Evolutionary conservation across 1,140 invertebrate genomes (phyloP), one percentile per base, ranked within the genome.

Genomic region (Drosophila burlai): DNA sequence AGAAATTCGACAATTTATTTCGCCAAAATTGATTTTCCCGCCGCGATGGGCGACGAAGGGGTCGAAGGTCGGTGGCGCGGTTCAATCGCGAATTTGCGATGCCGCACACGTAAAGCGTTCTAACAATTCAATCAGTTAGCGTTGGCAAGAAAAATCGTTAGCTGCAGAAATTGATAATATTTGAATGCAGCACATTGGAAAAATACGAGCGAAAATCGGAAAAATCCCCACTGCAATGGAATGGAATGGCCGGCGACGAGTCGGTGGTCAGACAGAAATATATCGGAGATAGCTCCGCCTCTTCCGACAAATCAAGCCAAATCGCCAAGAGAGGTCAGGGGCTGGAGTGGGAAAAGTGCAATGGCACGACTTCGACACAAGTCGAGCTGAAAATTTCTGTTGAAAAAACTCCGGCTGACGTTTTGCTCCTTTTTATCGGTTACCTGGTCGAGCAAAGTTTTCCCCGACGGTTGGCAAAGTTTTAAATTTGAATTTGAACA

Each of bases 101-200:
- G 81, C 85, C 60, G 85, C 75, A 81, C 85, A 89, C 85, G 85
- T 89, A 89, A 85, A 90, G 34, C 79, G 78, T 76, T 89, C 78
- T 90, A 90, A 90, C 85, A 89, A 89, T 89, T 89, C 85, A 89
- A 89, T 89, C 85, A 89, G 85, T 89, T 90, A 85, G 81, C 75
- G 64, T 61, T 68, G 78, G 47, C 76, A 64, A 74, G 50, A 60
- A 61, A 74, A 73, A 80, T 58, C 74, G 73, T 68, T 77, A 78
- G 63, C 74, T 59, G 49, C 55, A 69, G 47, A 59, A 80, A 73
- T 90, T 85, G 85, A 89, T 90, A 90, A 89, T 85, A 89, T 89
- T 89, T 90, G 85, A 89, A 90, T 89, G 85, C 81, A 87, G 77
- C 74, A 46, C 76, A 83, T 80, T 83, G 81, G 73, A 43, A 58